Conservation (phyloP, 30 jellyfish, hydroid and myxozoan species). For the Pseudorhiza aurosa region DNA sequence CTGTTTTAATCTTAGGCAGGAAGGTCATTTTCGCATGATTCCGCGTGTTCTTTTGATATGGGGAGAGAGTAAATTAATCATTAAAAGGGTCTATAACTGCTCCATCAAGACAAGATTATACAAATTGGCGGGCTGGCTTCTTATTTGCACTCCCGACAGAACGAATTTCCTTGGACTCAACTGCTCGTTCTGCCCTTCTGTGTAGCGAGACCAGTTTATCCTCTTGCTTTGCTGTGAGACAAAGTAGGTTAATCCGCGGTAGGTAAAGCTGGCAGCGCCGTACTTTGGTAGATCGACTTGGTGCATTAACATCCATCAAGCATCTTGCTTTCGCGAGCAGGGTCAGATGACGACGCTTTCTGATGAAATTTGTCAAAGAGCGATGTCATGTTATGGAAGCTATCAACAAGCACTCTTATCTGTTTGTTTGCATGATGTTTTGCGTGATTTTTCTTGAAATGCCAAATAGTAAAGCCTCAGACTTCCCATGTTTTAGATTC, state of each 20-base stretch:
- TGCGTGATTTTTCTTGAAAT: background rate
- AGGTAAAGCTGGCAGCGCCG: background rate
- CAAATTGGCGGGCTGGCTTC: background rate
- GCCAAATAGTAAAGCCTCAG: slow-evolving; percentile 11
- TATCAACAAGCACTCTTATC: background rate
- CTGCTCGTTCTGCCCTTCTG: background rate
- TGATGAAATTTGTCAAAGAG: background rate
- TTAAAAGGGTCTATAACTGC: background rate
- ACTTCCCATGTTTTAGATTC: slow-evolving; percentile 26
- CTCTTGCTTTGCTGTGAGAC: background rate
- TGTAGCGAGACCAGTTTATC: background rate
- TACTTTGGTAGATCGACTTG: background rate
- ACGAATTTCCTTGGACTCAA: too few species aligned
- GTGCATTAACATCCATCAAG: background rate
- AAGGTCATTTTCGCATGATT: background rate
- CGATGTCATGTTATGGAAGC: background rate
- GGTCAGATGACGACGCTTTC: background rate
- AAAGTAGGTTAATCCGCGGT: too few species aligned
- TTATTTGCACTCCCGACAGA: background rate
- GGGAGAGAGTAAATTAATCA: too few species aligned
- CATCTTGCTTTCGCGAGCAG: background rate
- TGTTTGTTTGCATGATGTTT: background rate
- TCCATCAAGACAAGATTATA: background rate
- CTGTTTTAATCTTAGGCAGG: background rate
- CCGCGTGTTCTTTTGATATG: background rate